These are phyloP conservation scores for Polypterus bichir DNA, from an alignment of 2,113 vertebrate genomes.

Conservation along the genomic window DNA sequence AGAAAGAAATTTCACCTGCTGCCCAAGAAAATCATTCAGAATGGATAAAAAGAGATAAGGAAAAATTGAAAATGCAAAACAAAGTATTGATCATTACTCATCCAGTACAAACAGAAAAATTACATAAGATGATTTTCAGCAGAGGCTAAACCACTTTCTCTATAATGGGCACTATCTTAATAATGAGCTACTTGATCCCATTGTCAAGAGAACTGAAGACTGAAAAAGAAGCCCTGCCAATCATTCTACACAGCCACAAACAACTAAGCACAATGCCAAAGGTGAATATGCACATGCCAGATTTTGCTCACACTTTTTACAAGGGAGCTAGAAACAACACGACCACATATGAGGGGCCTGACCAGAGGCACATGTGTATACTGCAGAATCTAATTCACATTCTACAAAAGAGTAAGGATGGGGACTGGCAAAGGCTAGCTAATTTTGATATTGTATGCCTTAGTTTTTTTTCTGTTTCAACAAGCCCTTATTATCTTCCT, in stretches of 20 bases:
- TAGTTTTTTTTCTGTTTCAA: no score
- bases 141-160: slow-evolving; percentile 48
- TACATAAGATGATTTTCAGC: slow-evolving; percentile 38
- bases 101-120: slow-evolving; percentile 36
- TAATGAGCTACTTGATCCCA: slow-evolving; percentile 41
- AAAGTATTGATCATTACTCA: no score
- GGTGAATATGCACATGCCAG: slow-evolving; percentile 54
- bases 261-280: slow-evolving; percentile 2
- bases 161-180: slow-evolving; percentile 34
- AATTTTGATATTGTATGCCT: no score
- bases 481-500: no score
- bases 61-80: no score
- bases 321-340: slow-evolving; percentile 35
- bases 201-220: slow-evolving; percentile 23
- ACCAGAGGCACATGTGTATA: slow-evolving; percentile 55
- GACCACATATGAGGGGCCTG: slow-evolving; percentile 38
- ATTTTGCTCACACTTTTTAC: slow-evolving; percentile 58
- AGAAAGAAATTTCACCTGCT: no score
- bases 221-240: neutral
- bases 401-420: slow-evolving; percentile 37
- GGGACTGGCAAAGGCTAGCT: neutral
- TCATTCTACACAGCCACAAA: neutral
- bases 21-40: no score
- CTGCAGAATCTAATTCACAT: slow-evolving; percentile 58
- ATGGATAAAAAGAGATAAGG: no score